Evolutionary conservation across 2,888 invertebrate genomes (phyloP).

Genomic region (Apotomis betuletana): DNA sequence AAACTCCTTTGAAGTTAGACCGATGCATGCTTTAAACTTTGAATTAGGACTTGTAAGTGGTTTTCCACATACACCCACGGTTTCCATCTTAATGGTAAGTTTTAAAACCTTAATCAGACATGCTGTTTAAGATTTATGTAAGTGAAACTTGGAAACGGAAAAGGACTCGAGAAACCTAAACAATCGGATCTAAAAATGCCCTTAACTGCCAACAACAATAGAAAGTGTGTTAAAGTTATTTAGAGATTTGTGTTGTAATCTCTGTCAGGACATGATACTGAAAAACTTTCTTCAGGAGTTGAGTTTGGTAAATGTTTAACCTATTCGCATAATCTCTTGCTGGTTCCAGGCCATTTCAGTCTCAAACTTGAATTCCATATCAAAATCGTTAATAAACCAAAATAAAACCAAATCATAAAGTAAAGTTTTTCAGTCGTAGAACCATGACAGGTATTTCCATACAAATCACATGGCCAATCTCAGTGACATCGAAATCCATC

Average conservation of each 20-base stretch:
- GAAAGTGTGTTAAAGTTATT: background rate
- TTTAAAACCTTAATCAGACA: conserved; percentile 13
- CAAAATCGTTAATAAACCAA: no score
- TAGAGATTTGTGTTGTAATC: background rate
- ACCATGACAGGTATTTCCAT: no score
- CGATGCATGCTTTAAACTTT: conserved; percentile 20
- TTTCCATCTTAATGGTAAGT: conserved; percentile 9
- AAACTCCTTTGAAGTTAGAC: conserved; percentile 17
- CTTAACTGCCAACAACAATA: conserved; percentile 3
- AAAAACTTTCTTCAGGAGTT: no score
- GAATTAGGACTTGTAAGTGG: conserved; percentile 37
- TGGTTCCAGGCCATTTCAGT: no score
- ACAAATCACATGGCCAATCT: no score
- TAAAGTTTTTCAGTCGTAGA: no score
- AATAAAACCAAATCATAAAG: no score
- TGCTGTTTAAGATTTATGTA: conserved; percentile 19
- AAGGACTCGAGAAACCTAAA: conserved; percentile 15
- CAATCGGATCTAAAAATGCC: conserved; percentile 2
- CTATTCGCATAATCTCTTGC: no score
- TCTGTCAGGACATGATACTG: no score
- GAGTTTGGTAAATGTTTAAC: no score
- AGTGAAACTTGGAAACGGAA: conserved; percentile 6
- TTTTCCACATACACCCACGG: conserved; percentile 32
- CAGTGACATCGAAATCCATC: no score
- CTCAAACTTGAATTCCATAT: no score